Evolutionary conservation across 2,113 vertebrate species (phyloP).

Genomic region (Strix uralensis): DNA sequence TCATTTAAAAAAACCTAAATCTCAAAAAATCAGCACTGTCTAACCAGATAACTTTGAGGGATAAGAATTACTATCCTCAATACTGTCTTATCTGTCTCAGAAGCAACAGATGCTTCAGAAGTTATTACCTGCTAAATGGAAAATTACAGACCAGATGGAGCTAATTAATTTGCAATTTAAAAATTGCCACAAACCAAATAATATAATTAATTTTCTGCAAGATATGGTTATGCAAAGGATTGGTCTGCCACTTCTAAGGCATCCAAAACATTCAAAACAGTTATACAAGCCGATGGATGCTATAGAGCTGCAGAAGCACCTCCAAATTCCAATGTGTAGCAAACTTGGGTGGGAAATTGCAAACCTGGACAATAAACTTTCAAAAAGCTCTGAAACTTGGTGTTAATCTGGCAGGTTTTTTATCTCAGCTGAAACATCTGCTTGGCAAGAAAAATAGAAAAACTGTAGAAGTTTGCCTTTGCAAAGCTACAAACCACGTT

Average conservation of each 20-base stretch:
- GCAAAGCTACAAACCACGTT: neutral
- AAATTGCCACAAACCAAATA: slow-evolving; percentile 69
- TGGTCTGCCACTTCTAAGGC: neutral
- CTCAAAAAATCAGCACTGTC: slow-evolving; percentile 1
- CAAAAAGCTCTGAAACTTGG: neutral
- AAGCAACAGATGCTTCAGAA: slow-evolving; percentile 69
- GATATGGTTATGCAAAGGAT: neutral
- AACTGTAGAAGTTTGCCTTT: neutral
- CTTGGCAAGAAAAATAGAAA: neutral
- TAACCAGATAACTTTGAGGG: slow-evolving; percentile 17
- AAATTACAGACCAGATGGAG: slow-evolving; percentile 74
- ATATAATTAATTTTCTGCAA: slow-evolving; percentile 68
- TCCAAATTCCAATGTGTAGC: neutral
- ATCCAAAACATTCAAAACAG: neutral
- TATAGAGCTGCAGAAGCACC: neutral
- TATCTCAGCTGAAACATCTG: neutral
- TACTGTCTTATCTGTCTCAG: slow-evolving; percentile 46
- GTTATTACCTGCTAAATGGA: slow-evolving; percentile 74
- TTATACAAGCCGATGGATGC: neutral
- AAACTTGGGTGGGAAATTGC: neutral
- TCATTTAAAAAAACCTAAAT: neutral
- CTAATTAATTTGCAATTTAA: slow-evolving; percentile 78
- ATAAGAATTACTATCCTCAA: slow-evolving; percentile 34
- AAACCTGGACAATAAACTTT: neutral
- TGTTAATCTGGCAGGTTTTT: neutral